Evolutionary conservation across 2,113 vertebrate genomes (phyloP), one percentile per base, ranked within the genome.

Genomic region (Paracanthobrama guichenoti): DNA sequence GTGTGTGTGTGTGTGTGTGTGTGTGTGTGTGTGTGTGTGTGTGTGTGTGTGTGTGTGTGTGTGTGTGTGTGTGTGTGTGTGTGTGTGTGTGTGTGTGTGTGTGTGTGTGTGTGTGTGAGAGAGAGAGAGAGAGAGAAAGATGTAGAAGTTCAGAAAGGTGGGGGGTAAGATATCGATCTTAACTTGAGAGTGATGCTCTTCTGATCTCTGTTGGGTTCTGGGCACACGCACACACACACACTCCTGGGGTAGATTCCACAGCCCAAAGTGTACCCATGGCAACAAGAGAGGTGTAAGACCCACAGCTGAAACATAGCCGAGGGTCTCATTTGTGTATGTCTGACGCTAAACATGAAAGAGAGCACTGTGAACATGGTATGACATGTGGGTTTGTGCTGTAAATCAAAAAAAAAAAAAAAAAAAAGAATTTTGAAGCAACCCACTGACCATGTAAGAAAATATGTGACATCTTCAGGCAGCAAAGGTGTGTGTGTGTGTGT

Each of bases 141-240:
- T 14, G 42, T 24, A 26, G 50, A 80, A 76, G 79, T 74, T 84
- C 78, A 86, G 81, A 78, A 57, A 59, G 57, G 66, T 48, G 44
- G 85, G 78, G 60, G 57, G 72, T 89, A 93, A 94, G 94, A 94
- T 95, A 97, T 96, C 95, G 95, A 95, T 94, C 95, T 94, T 94
- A 95, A 96, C 96, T 96, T 94, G 96, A 94, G 93, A 96, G 93
- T 94, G 94, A 93, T 22, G 88, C 88, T 93, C 91, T 94, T 96
- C 94, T 95, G 96, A 97, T 98, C 96, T 96, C 93, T 91, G 93
- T 91, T 92, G 94, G 97, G 93, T 94, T 92, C 90, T 84, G 89
- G 85, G 84, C 66, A 84, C 64, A 83, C 42, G 44, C 28, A 64
- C 16, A 26, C 69, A 60, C 60, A 69, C 72, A 46, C 50, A 18